Evolutionary conservation across 2,888 invertebrate genomes (phyloP).

Genomic region (Sicus ferrugineus): DNA sequence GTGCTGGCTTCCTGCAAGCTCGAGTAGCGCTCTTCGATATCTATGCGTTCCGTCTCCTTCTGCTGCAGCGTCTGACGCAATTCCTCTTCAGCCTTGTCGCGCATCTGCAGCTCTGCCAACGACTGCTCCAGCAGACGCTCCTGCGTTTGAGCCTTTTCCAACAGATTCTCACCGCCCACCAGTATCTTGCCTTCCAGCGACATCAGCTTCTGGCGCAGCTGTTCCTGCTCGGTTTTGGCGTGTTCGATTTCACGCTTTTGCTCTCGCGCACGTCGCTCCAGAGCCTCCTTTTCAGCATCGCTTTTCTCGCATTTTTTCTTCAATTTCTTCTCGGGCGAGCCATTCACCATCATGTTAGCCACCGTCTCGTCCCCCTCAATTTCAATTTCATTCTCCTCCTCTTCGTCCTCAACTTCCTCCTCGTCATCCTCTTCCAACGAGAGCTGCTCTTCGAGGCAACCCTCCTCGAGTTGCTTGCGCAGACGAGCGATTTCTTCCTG

Average conservation of each 20-base stretch:
- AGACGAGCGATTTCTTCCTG: conserved; percentile 96
- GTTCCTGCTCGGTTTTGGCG: conserved; percentile 82
- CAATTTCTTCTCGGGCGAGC: conserved; percentile 66
- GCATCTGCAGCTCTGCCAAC: conserved; percentile 79
- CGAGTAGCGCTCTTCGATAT: conserved; percentile 94
- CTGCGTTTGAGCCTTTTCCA: conserved; percentile 96
- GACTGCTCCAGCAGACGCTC: conserved; percentile 88
- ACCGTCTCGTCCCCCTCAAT: conserved; percentile 68
- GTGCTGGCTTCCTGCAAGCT: conserved; percentile 93
- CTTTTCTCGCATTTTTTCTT: conserved; percentile 65
- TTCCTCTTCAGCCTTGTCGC: conserved; percentile 81
- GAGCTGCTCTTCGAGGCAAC: conserved; percentile 60
- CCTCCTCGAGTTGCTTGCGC: conserved; percentile 83
- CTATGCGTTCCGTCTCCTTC: conserved; percentile 91
- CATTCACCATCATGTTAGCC: conserved; percentile 56
- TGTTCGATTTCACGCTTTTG: conserved; percentile 79
- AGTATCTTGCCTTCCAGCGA: conserved; percentile 94
- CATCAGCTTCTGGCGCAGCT: conserved; percentile 83
- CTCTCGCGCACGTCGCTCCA: conserved; percentile 71
- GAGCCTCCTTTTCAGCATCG: conserved; percentile 72
- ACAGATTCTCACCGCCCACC: conserved; percentile 96
- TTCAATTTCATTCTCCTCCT: conserved; percentile 67
- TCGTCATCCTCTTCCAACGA: conserved; percentile 58
- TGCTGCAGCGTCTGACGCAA: conserved; percentile 83
- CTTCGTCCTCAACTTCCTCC: conserved; percentile 64